Conservation (phyloP, 35 echinoderm and acorn worm genomes). For the Apostichopus parvimensis region DNA sequence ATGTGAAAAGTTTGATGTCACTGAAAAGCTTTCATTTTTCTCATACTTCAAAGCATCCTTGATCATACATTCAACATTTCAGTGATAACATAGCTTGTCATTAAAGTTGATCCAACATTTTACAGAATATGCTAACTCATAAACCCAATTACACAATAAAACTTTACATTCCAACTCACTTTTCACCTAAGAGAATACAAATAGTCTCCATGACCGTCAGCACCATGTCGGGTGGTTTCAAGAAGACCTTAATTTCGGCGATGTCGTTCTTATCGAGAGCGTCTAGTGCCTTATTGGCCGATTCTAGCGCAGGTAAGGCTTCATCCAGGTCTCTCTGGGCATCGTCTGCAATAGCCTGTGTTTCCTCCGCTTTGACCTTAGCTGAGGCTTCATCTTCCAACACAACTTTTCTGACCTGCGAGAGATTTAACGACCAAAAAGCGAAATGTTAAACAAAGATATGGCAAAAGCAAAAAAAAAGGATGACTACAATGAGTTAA, state of each 20-base stretch:
- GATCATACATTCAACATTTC: too few relatives aligned
- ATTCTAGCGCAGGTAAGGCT: slow-evolving; percentile 87
- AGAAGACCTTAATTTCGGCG: slow-evolving; percentile 92
- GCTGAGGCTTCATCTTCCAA: slow-evolving; percentile 90
- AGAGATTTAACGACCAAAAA: not conserved
- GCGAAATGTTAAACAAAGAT: too few relatives aligned
- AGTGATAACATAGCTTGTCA: too few relatives aligned
- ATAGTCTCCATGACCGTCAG: slow-evolving; percentile 96
- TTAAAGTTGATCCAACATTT: too few relatives aligned
- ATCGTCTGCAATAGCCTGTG: slow-evolving; percentile 96
- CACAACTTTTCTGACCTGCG: slow-evolving; percentile 91
- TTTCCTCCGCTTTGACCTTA: slow-evolving; percentile 94
- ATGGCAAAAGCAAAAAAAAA: too few relatives aligned
- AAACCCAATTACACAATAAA: not conserved
- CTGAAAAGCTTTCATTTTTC: too few relatives aligned
- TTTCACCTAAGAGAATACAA: slow-evolving; percentile 81
- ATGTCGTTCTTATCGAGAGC: slow-evolving; percentile 94
- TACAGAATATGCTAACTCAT: too few relatives aligned
- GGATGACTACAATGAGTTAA: too few relatives aligned
- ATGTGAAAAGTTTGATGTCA: too few relatives aligned
- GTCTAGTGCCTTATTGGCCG: slow-evolving; percentile 87
- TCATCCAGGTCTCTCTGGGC: slow-evolving; percentile 94
- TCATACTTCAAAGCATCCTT: too few relatives aligned
- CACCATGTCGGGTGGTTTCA: slow-evolving; percentile 95
- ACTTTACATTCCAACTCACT: slow-evolving; percentile 62